Evolutionary conservation across 2,888 invertebrate genomes (phyloP).

Genomic region (Hypercompe scribonia): DNA sequence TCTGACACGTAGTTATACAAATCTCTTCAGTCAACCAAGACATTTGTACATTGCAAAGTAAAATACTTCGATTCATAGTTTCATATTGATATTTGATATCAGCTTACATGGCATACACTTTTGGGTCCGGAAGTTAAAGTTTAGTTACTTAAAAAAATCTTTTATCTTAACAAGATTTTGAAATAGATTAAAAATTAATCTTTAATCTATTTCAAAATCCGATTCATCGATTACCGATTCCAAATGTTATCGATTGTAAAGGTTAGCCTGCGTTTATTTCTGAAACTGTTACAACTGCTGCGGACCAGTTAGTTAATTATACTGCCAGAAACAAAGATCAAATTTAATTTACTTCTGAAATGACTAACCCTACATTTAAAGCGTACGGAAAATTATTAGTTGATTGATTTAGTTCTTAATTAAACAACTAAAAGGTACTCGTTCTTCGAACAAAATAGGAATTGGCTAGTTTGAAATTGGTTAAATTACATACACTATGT

Average conservation of each 20-base stretch:
- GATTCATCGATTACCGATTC: no score
- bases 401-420: constrained; percentile 4
- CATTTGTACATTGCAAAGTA: no score
- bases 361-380: not conserved
- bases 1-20: no score
- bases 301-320: not conserved
- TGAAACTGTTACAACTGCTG: not conserved
- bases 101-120: no score
- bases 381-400: constrained; percentile 1
- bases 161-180: not conserved
- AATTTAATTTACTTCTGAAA: not conserved
- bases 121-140: not conserved
- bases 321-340: not conserved
- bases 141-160: not conserved
- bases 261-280: not conserved
- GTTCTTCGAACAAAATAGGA: not conserved
- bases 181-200: no score
- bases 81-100: no score
- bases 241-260: not conserved
- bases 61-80: no score
- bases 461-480: not conserved
- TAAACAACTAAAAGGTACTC: constrained; percentile 1
- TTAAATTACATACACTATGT: not conserved
- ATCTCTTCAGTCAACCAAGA: no score
- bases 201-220: no score